phyloP scores from a whole-genome alignment of 2,113 vertebrate species.

The Pleuronectes platessa region DNA sequence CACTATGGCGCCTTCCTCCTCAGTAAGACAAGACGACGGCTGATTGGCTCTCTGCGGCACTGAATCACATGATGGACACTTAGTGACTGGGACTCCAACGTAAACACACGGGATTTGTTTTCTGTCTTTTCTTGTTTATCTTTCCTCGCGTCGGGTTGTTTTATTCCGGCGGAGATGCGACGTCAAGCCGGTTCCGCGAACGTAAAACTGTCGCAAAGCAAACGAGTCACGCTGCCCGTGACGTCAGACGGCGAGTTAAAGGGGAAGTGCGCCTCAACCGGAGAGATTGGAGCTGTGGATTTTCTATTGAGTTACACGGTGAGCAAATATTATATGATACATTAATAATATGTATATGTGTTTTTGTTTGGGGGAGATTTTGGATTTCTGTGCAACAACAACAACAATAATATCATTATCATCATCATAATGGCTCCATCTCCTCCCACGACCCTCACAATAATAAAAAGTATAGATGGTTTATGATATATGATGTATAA shows the following conservation, averaged over 20 bases:
- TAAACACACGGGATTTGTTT: not conserved
- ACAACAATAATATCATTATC: too few relatives aligned
- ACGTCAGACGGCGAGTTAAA: conserved; percentile 66
- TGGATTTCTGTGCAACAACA: too few relatives aligned
- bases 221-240: conserved; percentile 46
- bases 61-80: conserved; percentile 7
- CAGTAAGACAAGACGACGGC: conserved; percentile 6
- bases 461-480: not conserved
- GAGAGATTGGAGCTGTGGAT: not conserved
- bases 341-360: too few relatives aligned
- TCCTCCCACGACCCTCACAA: too few relatives aligned
- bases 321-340: too few relatives aligned
- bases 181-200: conserved; percentile 21
- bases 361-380: too few relatives aligned
- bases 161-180: not conserved
- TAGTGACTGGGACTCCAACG: not conserved
- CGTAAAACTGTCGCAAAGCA: conserved; percentile 67
- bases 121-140: not conserved
- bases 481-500: too few relatives aligned
- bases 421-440: too few relatives aligned
- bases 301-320: not conserved
- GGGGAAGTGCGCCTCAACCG: conserved; percentile 37
- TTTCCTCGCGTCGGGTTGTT: not conserved
- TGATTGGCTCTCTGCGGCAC: conserved; percentile 15
- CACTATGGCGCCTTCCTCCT: conserved; percentile 35